Evolutionary conservation across 2,797 vertebrate genomes (phyloP), one percentile per base, ranked within the genome.

Genomic region (Spondyliosoma cantharus): DNA sequence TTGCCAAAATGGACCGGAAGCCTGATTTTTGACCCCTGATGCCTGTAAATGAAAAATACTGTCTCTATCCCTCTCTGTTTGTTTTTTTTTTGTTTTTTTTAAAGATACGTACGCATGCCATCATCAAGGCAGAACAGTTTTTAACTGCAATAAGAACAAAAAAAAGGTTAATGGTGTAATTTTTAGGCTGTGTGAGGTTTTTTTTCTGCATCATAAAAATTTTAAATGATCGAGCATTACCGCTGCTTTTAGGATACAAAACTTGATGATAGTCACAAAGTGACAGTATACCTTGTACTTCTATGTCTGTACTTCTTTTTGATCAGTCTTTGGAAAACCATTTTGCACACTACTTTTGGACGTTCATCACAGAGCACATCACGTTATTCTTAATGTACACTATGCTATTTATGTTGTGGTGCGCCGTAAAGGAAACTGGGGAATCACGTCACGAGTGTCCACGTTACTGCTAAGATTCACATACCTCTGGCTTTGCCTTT

Each of bases 1-100:
- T 90, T 82, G 82, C 90, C 87, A 93, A 92, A 91, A 84, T 84
- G 70, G 76, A 84, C 72, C 74, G 78, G 57, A 85, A 71, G 80
- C 78, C 86, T 81, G 46, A 48, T 76, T 25, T 50, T 78, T 69
- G 7, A 86, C 53, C 71, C 50, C 79, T 59, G 70, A 87, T 84
- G 64, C 61, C 80, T 78, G 3, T 27, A 19, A 62, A 15, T 48
- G 37, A 70, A 60, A 42, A 60, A 42, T 62, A 9, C 13, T 59
- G 53, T 69, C 59, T 84, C 48, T 42, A 22, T 11, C 37, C 60
- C 52, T 16, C 14, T 7, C 0, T 27, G 16, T n/a, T n/a, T n/a
- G n/a, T n/a, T n/a, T n/a, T 43, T 29, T 29, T 27, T 2, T 27
- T 3, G 3, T 29, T 7, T 32, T 32, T 54, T 24, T 43, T 48